Evolutionary conservation across 2,797 vertebrate species (phyloP).

Genomic region (Siniperca undulata): DNA sequence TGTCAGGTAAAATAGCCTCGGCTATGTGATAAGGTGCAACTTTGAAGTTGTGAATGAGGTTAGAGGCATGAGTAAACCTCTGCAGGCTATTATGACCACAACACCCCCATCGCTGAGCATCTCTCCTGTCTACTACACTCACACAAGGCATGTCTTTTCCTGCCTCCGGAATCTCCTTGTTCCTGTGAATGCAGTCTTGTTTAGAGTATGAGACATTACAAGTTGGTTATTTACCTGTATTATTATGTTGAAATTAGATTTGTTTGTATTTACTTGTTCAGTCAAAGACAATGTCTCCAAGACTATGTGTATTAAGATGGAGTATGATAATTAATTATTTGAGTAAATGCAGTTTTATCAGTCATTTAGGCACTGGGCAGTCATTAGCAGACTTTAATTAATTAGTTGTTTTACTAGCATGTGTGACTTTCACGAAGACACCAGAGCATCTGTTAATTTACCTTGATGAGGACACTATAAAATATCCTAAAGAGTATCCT

Average conservation of each 20-base stretch:
- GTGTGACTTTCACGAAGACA: constrained; percentile 34
- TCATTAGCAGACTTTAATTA: constrained; percentile 37
- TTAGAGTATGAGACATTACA: background rate
- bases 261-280: constrained; percentile 7
- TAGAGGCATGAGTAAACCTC: constrained; percentile 72
- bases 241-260: background rate
- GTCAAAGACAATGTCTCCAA: background rate
- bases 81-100: constrained; percentile 58
- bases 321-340: background rate
- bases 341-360: background rate
- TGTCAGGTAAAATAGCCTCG: constrained; percentile 62
- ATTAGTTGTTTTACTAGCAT: background rate
- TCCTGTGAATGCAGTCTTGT: background rate
- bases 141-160: constrained; percentile 20
- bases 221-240: background rate
- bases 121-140: constrained; percentile 30
- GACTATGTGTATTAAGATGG: background rate
- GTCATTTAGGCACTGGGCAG: constrained; percentile 6
- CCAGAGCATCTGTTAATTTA: constrained; percentile 43
- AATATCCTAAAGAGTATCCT: constrained; percentile 34
- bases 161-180: constrained; percentile 8
- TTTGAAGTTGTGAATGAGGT: constrained; percentile 82
- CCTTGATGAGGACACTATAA: constrained; percentile 36
- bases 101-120: constrained; percentile 42
- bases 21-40: constrained; percentile 68